Percentiles rank a stretch among this genome's conserved stretches.
Evolutionary conservation across 1,140 invertebrate species (phyloP).

Genomic region (Cherax destructor): DNA sequence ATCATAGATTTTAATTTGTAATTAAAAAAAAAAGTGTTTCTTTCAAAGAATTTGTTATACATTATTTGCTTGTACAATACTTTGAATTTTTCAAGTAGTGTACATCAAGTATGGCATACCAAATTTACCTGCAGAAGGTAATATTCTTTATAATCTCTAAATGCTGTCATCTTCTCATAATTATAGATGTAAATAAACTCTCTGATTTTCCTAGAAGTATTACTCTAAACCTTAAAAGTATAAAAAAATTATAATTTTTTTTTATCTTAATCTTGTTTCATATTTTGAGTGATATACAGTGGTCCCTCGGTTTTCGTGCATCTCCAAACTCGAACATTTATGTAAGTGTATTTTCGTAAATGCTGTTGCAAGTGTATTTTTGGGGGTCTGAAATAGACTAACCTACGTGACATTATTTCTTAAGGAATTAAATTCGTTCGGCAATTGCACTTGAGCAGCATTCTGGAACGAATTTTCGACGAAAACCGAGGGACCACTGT

Average conservation of each 20-base stretch:
- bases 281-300: too few species aligned
- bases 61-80: background rate
- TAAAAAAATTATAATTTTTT: background rate
- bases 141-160: background rate
- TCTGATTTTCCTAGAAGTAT: background rate
- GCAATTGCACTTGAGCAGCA: too few species aligned
- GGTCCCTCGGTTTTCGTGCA: too few species aligned
- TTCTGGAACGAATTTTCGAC: too few species aligned
- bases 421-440: too few species aligned
- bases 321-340: too few species aligned
- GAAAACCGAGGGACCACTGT: too few species aligned
- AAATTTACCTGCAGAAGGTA: background rate
- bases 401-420: too few species aligned
- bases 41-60: background rate
- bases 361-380: too few species aligned
- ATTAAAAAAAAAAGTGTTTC: background rate
- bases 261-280: too few species aligned
- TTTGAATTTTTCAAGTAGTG: background rate
- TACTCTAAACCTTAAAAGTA: background rate
- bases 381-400: too few species aligned
- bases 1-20: background rate
- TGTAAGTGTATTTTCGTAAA: too few species aligned
- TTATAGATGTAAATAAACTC: slow-evolving; percentile 14
- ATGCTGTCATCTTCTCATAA: slow-evolving; percentile 25
- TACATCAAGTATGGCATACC: background rate